Conservation (phyloP, 1,140 invertebrate species). For the Araneus ventricosus region DNA sequence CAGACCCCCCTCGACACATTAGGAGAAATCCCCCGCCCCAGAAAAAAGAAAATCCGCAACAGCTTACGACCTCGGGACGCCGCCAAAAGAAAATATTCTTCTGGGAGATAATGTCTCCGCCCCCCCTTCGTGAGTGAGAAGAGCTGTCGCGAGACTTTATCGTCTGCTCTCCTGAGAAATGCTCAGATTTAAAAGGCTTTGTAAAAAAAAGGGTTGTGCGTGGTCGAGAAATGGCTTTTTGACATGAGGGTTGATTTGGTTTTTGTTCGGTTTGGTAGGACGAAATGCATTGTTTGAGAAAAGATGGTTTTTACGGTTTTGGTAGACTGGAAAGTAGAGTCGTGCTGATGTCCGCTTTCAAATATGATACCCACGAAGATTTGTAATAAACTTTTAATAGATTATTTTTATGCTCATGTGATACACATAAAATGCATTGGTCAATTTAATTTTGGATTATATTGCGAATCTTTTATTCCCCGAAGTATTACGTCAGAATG, state of each 20-base stretch:
- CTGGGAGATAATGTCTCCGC: neutral
- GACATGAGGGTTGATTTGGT: neutral
- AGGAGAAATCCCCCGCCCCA: neutral
- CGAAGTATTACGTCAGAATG: too few relatives aligned
- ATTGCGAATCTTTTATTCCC: too few relatives aligned
- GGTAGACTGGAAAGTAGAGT: too few relatives aligned
- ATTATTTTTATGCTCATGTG: too few relatives aligned
- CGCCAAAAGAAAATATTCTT: neutral
- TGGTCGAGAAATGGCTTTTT: neutral
- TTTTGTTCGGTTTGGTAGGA: neutral
- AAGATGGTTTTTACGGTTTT: neutral
- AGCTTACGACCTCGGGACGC: slow-evolving; percentile 27
- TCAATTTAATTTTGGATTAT: too few relatives aligned
- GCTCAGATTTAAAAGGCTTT: neutral
- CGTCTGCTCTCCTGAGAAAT: neutral
- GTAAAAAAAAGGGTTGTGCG: neutral
- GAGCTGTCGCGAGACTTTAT: neutral
- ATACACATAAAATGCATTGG: too few relatives aligned
- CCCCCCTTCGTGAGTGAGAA: neutral
- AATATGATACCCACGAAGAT: too few relatives aligned
- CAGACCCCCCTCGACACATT: slow-evolving; percentile 1
- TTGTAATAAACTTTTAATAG: too few relatives aligned
- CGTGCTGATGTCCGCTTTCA: too few relatives aligned
- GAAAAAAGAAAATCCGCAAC: slow-evolving; percentile 14
- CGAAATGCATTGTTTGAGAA: neutral